These are phyloP conservation scores for Exocentrus adspersus DNA, from an alignment of 2,888 invertebrate species.

Conservation along the genomic window DNA sequence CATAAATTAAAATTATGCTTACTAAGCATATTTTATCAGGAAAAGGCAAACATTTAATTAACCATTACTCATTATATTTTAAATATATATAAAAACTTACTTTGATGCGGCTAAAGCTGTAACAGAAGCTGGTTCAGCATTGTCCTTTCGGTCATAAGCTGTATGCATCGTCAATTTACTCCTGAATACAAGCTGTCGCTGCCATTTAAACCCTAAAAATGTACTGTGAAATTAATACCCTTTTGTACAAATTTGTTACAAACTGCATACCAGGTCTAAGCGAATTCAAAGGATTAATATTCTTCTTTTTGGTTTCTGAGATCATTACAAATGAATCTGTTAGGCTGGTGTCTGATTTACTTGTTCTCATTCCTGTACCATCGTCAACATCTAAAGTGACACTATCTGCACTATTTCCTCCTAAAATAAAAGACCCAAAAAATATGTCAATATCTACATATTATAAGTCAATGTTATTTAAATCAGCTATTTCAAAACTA, in stretches of 20 bases:
- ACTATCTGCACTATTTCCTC: slow-evolving; percentile 67
- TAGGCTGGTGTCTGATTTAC: slow-evolving; percentile 91
- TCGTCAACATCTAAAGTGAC: slow-evolving; percentile 61
- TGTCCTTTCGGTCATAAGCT: slow-evolving; percentile 95
- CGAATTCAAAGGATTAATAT: slow-evolving; percentile 59
- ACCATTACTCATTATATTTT: not conserved
- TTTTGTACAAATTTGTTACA: slow-evolving; percentile 8
- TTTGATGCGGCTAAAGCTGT: slow-evolving; percentile 93
- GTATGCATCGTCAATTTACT: slow-evolving; percentile 98
- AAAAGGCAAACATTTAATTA: too few relatives aligned
- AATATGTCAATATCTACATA: too few relatives aligned
- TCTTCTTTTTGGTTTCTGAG: slow-evolving; percentile 66
- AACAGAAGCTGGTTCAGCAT: slow-evolving; percentile 95
- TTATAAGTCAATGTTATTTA: not conserved
- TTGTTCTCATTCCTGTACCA: slow-evolving; percentile 73
- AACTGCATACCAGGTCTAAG: slow-evolving; percentile 57
- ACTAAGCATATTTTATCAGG: too few relatives aligned
- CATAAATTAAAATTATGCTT: too few relatives aligned
- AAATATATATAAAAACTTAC: slow-evolving; percentile 55
- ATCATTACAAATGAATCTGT: slow-evolving; percentile 91
- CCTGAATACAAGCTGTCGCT: slow-evolving; percentile 89
- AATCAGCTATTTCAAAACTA: too few relatives aligned
- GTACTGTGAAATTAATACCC: slow-evolving; percentile 15
- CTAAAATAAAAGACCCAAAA: slow-evolving; percentile 53
- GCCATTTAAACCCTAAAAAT: slow-evolving; percentile 82